Base-by-base conservation (phyloP, 2,113 vertebrate genomes). In the Conger conger region DNA sequence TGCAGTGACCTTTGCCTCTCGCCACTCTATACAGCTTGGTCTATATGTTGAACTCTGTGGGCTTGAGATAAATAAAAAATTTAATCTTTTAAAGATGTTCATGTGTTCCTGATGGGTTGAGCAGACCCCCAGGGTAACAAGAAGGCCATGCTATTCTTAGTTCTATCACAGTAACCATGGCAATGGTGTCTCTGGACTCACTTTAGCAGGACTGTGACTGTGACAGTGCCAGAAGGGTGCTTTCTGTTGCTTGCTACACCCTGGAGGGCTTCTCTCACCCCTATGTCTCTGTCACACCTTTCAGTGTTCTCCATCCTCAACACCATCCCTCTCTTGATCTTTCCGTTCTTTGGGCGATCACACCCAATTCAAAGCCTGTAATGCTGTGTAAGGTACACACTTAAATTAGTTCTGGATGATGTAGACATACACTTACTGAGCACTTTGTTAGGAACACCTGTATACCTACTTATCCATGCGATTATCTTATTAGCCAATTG, bases 71-170 rank as follows among this genome's bases (percentile, higher is more conserved):
- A 91, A 85, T 76, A 83, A 76, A 80, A 86, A 82, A 83, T 53
- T 40, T 53, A 83, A 36, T 54, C 40, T 80, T 79, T 85, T 82
- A 38, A 79, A 53, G 45, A 53, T 63, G 57, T 81, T n/a, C 36
- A 38, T 57, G 60, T 76, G 38, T 82, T 84, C 82, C 45, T 85
- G 79, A 86, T 82, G 83, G 82, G 57, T 73, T 60, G 37, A 79
- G 35, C 76, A 30, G 85, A 50, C 54, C 85, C 86, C 76, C 86
- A 5, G 73, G 80, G 84, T 87, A 80, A 73, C 83, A 53, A 76
- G 89, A 88, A 91, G 89, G 86, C 80, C 30, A 86, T 0, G 8
- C 84, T 89, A 92, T 91, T 91, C 91, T 89, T 91, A 93, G 88
- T 82, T 73, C 30, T 13, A 23, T 37, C n/a, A 36, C 76, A n/a